A percentile compares a stretch with the other conserved stretches of the same genome.
Conservation (phyloP, 2,797 vertebrate species). For the Coregonus sp. region DNA sequence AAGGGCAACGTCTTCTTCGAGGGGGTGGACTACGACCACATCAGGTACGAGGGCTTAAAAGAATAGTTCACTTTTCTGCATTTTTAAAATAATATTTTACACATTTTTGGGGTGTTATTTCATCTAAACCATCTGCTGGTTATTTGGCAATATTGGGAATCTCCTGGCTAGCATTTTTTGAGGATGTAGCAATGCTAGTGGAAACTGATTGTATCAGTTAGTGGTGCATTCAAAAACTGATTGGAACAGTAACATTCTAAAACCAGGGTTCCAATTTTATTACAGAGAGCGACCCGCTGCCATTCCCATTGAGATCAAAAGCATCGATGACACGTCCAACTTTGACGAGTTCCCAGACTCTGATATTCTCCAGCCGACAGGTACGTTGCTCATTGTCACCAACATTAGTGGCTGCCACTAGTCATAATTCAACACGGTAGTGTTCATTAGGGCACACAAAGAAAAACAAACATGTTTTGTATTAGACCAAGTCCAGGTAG, state of each 20-base stretch:
- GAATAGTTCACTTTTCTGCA: too few relatives aligned
- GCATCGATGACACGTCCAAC: slow-evolving; percentile 99
- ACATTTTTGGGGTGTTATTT: too few relatives aligned
- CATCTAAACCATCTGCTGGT: too few relatives aligned
- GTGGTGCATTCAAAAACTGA: background rate
- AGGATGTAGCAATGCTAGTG: too few relatives aligned
- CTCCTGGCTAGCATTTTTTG: too few relatives aligned
- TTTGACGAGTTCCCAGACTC: slow-evolving; percentile 98
- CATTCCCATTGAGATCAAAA: slow-evolving; percentile 97
- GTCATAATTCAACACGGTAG: background rate
- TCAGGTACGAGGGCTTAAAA: slow-evolving; percentile 79
- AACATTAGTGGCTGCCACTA: background rate
- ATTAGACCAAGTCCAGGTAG: background rate
- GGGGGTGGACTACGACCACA: slow-evolving; percentile 97
- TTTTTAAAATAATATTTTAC: too few relatives aligned
- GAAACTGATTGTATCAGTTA: background rate
- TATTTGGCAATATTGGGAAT: too few relatives aligned
- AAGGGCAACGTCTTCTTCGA: slow-evolving; percentile 96
- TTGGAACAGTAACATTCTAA: background rate
- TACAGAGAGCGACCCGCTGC: slow-evolving; percentile 92
- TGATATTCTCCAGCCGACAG: slow-evolving; percentile 93
- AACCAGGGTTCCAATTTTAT: background rate
- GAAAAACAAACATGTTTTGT: too few relatives aligned
- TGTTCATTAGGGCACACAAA: background rate
- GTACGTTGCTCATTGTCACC: slow-evolving; percentile 61